Conservation (phyloP, 2,888 invertebrate genomes). For the Platycheirus rosarum region DNA sequence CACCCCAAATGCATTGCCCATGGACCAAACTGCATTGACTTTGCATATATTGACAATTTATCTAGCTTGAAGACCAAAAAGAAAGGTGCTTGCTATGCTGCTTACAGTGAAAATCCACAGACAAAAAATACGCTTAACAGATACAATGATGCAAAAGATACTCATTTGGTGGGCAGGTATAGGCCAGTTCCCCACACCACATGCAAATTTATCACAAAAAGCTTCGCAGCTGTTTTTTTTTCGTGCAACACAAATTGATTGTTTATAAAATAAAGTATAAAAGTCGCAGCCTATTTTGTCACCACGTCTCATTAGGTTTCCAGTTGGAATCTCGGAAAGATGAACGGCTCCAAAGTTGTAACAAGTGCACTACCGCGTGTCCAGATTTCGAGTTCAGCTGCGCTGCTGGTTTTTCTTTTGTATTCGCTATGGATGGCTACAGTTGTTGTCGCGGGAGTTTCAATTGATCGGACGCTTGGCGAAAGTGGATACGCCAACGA, state of each 20-base stretch:
- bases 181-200: slow-evolving; percentile 54
- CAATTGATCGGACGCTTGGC: slow-evolving; percentile 64
- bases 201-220: slow-evolving; percentile 54
- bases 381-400: slow-evolving; percentile 35
- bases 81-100: slow-evolving; percentile 32
- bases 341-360: slow-evolving; percentile 76
- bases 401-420: slow-evolving; percentile 35
- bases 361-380: slow-evolving; percentile 51
- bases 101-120: too few species aligned
- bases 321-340: slow-evolving; percentile 82
- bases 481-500: slow-evolving; percentile 74
- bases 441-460: slow-evolving; percentile 66
- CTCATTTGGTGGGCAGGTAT: slow-evolving; percentile 39
- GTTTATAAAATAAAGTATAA: slow-evolving; percentile 78
- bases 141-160: slow-evolving; percentile 36
- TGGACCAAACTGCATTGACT: background rate
- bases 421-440: slow-evolving; percentile 54
- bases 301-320: slow-evolving; percentile 82
- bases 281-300: slow-evolving; percentile 81
- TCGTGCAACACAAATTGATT: slow-evolving; percentile 53
- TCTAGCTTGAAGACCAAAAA: slow-evolving; percentile 56
- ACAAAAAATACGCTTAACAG: slow-evolving; percentile 24
- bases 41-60: background rate
- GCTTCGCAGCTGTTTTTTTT: slow-evolving; percentile 18
- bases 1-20: background rate